Base-by-base conservation (phyloP, 1,140 invertebrate species). In the Metopolophium dirhodum region DNA sequence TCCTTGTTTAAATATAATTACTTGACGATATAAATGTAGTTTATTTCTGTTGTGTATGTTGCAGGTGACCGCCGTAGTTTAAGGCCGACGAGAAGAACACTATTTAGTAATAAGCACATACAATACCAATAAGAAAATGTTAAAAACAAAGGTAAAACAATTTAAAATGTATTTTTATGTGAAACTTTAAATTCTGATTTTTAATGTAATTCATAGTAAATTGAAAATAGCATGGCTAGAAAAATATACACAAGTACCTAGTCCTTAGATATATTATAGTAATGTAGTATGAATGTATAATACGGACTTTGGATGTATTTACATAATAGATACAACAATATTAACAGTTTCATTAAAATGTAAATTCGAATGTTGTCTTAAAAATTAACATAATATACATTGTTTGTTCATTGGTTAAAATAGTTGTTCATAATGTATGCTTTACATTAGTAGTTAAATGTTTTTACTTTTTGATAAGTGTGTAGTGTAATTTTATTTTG, bases 361-460 rank as follows among this genome's bases (percentile, higher is more conserved):
- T 89, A 57, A 89, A 89, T 88, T 86, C 23, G 49, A 30, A 30
- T 51, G 54, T 54, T 41, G n/a, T 41, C 7, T 30, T 22, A 49
- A 51, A 87, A 89, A 89, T 57, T 54, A 89, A 1, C 88, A 89
- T 88, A 37, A 89, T 88, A 37, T 89, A 89, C 41, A 89, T 51
- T 49, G 4, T 87, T n/a, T 47, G 45, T 86, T 86, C 35, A 30
- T 85, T 82, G 18, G 35, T 37, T 4, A 68, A 68, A 30, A n/a
- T n/a, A 11, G 30, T 68, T n/a, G 30, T 68, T n/a, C 8, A 7
- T 37, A 82, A 37, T 37, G 7, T 37, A 68, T n/a, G 7, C 7
- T 82, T 82, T 37, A 82, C 22, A 82, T 23, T 82, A 82, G 35
- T 82, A 37, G 7, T 35, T 35, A 7, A 20, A 37, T 82, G 6